phyloP scores from a whole-genome alignment of 2,888 invertebrate genomes.

The Drosophila pseudotakahashii region DNA sequence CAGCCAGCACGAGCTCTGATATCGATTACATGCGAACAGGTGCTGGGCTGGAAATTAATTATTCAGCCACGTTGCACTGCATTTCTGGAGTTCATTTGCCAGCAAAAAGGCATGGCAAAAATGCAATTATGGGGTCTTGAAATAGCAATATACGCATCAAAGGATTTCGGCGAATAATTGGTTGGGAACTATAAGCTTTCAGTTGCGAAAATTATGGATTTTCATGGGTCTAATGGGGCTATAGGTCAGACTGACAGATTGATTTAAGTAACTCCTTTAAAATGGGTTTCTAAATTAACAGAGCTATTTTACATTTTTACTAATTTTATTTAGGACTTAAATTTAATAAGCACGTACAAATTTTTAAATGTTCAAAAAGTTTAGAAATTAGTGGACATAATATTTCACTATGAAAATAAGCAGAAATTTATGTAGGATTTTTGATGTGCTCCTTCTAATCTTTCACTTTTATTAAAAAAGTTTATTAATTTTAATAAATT shows the following conservation, averaged over 20 bases:
- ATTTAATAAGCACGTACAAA: no score
- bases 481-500: no score
- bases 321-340: no score
- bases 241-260: background rate
- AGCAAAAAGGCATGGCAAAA: background rate
- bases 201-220: no score
- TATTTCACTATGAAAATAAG: no score
- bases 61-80: constrained; percentile 1
- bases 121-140: background rate
- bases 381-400: no score
- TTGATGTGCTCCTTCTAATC: no score
- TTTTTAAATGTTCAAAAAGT: no score
- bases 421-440: no score
- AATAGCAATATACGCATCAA: background rate
- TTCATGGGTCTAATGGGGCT: background rate
- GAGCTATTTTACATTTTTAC: no score
- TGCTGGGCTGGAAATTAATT: constrained; percentile 26
- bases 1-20: constrained; percentile 21
- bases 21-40: constrained; percentile 38
- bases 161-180: background rate
- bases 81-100: background rate
- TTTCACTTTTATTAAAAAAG: no score
- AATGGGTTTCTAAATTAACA: no score
- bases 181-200: background rate
- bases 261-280: background rate